Evolutionary conservation across 2,888 invertebrate species (phyloP), one percentile per base, ranked within the genome.

Genomic region (Autographa pulchrina): DNA sequence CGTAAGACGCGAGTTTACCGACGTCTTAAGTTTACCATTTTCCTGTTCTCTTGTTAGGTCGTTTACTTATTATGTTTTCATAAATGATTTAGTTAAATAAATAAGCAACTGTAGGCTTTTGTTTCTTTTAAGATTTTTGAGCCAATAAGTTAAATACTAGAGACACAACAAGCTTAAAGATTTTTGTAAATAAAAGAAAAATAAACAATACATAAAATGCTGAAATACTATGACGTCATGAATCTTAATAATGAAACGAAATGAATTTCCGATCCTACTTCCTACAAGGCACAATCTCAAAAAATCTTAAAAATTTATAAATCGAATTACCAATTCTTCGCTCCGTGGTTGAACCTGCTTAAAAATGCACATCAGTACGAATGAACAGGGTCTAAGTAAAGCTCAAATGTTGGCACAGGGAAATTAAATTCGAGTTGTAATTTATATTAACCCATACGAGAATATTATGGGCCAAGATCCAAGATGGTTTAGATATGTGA

Each of bases 341-440:
- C 41, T 77, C 70, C 73, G 60, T 80, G 73, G 73, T 80, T 59
- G 38, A 70, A 70, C 38, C 60, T 78, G 63, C 70, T 78, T 80
- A 75, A 83, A 83, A 80, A 83, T 82, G 75, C 80, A 75, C 73
- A 72, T 69, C 70, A 71, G 32, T 69, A 71, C 73, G 79, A 82
- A 81, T 82, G 83, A 83, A 81, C 75, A 41, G 68, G 86, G 79
- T 80, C 81, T 90, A 88, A 89, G 88, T 85, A 87, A 91, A 91
- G 89, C 89, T 91, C 88, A 90, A 90, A 91, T 90, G 89, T 91
- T 89, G 85, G 86, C 88, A 91, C 89, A 90, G 83, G 89, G 87
- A 87, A 90, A 91, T 92, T 88, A 90, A 91, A 91, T 91, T 90
- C 82, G 81, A 89, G 89, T 90, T 89, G 84, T 90, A 92, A 93